Evolutionary conservation across 1,140 invertebrate genomes (phyloP).

Genomic region (Elymnias hypermnestra): DNA sequence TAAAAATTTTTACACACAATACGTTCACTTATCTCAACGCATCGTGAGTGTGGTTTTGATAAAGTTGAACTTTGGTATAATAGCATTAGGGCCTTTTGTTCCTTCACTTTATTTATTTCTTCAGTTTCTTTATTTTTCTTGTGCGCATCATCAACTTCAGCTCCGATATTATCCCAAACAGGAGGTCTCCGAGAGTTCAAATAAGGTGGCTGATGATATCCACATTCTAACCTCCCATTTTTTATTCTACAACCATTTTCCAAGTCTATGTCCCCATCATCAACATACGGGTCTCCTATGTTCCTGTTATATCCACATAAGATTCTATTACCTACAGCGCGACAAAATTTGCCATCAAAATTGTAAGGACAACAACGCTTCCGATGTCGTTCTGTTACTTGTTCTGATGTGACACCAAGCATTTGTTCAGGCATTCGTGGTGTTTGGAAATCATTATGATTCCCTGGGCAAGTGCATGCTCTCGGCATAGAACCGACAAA

Average conservation of each 20-base stretch:
- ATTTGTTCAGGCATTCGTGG: background rate
- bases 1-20: conserved; percentile 38
- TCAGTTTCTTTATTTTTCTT: conserved; percentile 6
- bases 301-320: conserved; percentile 59
- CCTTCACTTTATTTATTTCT: conserved; percentile 8
- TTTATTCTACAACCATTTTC: conserved; percentile 41
- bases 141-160: background rate
- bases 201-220: conserved; percentile 43
- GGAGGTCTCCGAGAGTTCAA: conserved; percentile 40
- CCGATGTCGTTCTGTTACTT: conserved; percentile 10
- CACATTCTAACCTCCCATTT: conserved; percentile 52
- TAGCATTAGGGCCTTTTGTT: background rate
- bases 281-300: conserved; percentile 25
- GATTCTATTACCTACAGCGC: conserved; percentile 41
- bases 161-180: conserved; percentile 25
- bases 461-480: conserved; percentile 5
- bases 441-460: background rate
- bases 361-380: conserved; percentile 56
- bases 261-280: conserved; percentile 20
- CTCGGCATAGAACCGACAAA: background rate
- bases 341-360: conserved; percentile 46
- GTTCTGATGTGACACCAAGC: conserved; percentile 2
- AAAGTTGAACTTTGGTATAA: background rate
- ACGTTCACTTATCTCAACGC: conserved; percentile 36
- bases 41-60: conserved; percentile 26